Base-by-base conservation (phyloP, 2,888 invertebrate species). In the Acronicta aceris region DNA sequence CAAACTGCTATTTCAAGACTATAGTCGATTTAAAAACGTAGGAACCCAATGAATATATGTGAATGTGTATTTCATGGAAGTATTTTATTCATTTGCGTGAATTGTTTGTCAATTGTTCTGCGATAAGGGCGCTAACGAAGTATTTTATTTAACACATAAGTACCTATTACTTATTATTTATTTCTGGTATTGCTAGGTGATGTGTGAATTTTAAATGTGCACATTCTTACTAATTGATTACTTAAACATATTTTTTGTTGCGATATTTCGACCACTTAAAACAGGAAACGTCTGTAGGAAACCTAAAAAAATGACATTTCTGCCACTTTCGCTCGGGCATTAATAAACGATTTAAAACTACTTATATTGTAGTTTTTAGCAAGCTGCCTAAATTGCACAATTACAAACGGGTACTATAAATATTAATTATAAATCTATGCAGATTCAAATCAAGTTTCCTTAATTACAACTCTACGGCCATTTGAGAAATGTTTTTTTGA, bases 401-500 rank as follows among this genome's bases (percentile, higher is more conserved):
- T 55, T 46, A 27, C 33, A 25, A 71, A 71, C 55, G 41, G 62
- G 48, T 72, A 40, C 41, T 45, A 43, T 55, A 47, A 53, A 43
- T 15, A 60, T 50, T 56, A 15, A 56, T 54, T 40, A 21, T 17
- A 41, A 38, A 27, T 46, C 25, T 40, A 41, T 21, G 43, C 21
- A 47, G 38, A 53, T 58, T 57, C n/a, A 59, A 66, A 74, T 66
- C 74, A 56, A 52, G 73, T 70, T 74, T 56, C 33, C 13, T 46
- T 62, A 48, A 62, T 65, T 60, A 47, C 59, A 51, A 58, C 40
- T 27, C 46, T 45, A 42, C 49, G 42, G 57, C 54, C 42, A 17
- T 33, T 36, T 30, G 8, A n/a, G 46, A 42, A 17, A 42, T 43
- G 46, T 1, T 47, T 45, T 71, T 58, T 51, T 43, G 46, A 51